Conservation (phyloP, 92 coral and sea anemone species). For the Zoanthus sociatus region DNA sequence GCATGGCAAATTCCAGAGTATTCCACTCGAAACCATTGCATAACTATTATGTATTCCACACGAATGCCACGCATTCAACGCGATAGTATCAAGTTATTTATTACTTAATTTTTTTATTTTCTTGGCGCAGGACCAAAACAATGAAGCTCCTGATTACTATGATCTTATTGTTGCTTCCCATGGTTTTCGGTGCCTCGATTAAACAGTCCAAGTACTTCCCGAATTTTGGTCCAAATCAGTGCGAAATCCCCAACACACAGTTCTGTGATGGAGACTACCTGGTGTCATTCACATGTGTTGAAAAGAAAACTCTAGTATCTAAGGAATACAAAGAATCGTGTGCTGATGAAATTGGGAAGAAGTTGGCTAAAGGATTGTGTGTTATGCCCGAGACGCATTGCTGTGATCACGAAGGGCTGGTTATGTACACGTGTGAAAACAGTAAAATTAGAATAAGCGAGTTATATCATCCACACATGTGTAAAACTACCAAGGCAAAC, state of each 20-base stretch:
- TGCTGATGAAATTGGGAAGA: not conserved
- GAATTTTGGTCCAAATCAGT: not conserved
- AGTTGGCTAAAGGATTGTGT: not conserved
- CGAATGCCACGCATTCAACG: too few relatives aligned
- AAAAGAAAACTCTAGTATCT: conserved; percentile 10
- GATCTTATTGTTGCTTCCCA: not conserved
- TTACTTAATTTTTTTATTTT: not conserved
- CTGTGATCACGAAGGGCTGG: not conserved
- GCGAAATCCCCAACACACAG: conserved; percentile 26
- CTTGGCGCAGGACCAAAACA: not conserved
- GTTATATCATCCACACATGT: not conserved
- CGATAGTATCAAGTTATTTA: not conserved
- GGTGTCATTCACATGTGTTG: conserved; percentile 24
- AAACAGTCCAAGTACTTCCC: not conserved
- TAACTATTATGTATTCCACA: too few relatives aligned
- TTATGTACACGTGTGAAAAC: conserved; percentile 5
- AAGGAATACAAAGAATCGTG: conserved; percentile 34
- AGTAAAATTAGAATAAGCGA: not conserved
- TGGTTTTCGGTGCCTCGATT: conserved; percentile 6
- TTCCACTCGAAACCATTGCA: too few relatives aligned
- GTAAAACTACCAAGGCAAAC: not conserved
- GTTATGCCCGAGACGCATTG: conserved; percentile 27
- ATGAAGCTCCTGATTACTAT: conserved; percentile 22
- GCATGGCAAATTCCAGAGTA: too few relatives aligned
- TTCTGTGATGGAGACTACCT: conserved; percentile 19